Conservation (phyloP, 2,113 vertebrate genomes). For the Tonatia bakeri region DNA sequence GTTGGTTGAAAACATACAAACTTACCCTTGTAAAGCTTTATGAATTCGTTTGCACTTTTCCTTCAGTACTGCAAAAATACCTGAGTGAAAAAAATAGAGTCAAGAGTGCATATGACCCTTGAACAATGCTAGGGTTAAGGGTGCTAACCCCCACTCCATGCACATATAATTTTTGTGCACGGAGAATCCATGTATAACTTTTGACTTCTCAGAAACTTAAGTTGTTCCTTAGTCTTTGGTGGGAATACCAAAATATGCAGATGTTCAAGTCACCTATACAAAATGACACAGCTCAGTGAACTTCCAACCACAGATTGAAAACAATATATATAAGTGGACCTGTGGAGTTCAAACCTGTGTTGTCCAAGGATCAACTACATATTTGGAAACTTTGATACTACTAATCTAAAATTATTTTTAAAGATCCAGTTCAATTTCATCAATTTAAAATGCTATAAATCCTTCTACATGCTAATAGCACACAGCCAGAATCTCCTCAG, state of each 20-base stretch:
- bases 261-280: neutral
- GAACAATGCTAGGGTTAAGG: neutral
- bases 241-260: neutral
- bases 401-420: neutral
- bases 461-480: neutral
- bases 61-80: constrained; percentile 88
- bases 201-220: neutral
- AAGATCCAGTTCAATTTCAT: neutral
- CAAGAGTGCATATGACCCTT: neutral
- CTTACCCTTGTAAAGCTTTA: constrained; percentile 90
- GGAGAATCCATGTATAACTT: neutral
- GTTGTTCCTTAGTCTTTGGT: neutral
- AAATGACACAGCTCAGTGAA: neutral
- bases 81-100: constrained; percentile 73
- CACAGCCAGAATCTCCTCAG: neutral
- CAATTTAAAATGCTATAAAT: neutral
- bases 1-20: neutral
- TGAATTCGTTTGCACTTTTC: constrained; percentile 88
- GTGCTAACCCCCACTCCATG: neutral
- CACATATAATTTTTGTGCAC: neutral
- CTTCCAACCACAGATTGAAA: neutral
- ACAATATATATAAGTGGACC: neutral
- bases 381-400: neutral
- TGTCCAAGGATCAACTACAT: neutral
- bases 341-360: neutral